Evolutionary conservation across 1,140 invertebrate genomes (phyloP), one percentile per base, ranked within the genome.

Genomic region (Bombus difficillimus): DNA sequence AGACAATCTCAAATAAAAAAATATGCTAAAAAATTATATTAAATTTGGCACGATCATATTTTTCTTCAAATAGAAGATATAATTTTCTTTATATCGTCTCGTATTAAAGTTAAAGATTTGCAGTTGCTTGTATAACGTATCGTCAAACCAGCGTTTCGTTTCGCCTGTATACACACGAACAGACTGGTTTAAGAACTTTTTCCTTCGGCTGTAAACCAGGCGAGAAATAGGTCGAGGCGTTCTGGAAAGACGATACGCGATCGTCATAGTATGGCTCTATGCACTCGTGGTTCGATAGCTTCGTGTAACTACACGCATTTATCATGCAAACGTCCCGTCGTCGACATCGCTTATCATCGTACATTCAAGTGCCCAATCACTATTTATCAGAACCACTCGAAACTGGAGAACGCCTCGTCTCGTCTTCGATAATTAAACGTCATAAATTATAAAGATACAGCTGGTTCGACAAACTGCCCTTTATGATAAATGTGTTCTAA

Each of bases 321-420:
- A 90, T 90, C 89, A 90, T 90, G 77, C 81, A 85, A 66, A 39
- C 72, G 37, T 47, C 25, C 43, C 41, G 59, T 86, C 74, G 81
- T 74, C 85, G 64, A 80, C n/a, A 59, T 81, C 41, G 47, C 47
- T 84, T 88, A 69, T 90, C 84, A 43, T 81, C 69, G 71, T 43
- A 34, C 22, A n/a, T 62, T 80, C 81, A 57, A 87, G 89, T 85
- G 85, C 76, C 68, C 64, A 22, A 13, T 28, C 1, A 9, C 57
- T 41, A 15, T 82, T 81, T 72, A 83, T 74, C 82, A 81, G 34
- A 0, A 43, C 53, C 66, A 71, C 28, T 88, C 78, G 62, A 37
- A 75, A 25, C 34, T 57, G 76, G 47, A 86, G 62, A 34, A 39
- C 13, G 4, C n/a, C 25, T 4, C 22, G 15, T n/a, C 15, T 2